Conservation (phyloP, 2,113 vertebrate genomes). For the Plotosus lineatus region DNA sequence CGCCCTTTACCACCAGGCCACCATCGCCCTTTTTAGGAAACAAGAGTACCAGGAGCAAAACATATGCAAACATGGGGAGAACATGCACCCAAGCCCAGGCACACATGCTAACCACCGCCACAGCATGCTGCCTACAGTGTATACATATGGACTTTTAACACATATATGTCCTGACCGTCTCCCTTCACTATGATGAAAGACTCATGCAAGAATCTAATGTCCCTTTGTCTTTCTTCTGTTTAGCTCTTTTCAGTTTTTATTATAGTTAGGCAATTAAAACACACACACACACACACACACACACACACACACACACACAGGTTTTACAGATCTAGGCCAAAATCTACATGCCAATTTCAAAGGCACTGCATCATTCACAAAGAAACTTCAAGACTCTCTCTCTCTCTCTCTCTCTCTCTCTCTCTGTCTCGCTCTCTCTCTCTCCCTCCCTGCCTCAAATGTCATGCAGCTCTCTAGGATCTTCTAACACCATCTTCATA, state of each 20-base stretch:
- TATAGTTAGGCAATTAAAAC: not conserved
- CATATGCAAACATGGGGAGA: too few species aligned
- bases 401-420: not conserved
- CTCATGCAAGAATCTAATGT: constrained; percentile 12
- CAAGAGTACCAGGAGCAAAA: too few species aligned
- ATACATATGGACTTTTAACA: not conserved
- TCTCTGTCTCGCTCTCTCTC: not conserved
- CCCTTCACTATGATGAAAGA: constrained; percentile 31
- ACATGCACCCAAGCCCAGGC: too few species aligned
- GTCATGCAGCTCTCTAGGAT: not conserved
- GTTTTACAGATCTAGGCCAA: constrained; percentile 40
- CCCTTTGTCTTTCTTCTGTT: constrained; percentile 12
- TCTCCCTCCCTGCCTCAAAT: not conserved
- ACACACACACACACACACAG: not conserved
- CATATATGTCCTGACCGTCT: not conserved
- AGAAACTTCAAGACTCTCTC: not conserved
- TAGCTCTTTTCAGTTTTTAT: constrained; percentile 13
- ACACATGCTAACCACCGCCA: too few species aligned
- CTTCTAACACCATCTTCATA: constrained; percentile 7
- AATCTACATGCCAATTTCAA: constrained; percentile 24
- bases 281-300: not conserved
- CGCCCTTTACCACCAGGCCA: too few species aligned
- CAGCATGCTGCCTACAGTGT: too few species aligned
- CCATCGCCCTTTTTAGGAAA: too few species aligned
- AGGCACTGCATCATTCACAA: constrained; percentile 5